Percentiles rank a stretch among this genome's conserved stretches.
Evolutionary conservation across 2,113 vertebrate genomes (phyloP).

Genomic region (Brachypodius melanocephalos): DNA sequence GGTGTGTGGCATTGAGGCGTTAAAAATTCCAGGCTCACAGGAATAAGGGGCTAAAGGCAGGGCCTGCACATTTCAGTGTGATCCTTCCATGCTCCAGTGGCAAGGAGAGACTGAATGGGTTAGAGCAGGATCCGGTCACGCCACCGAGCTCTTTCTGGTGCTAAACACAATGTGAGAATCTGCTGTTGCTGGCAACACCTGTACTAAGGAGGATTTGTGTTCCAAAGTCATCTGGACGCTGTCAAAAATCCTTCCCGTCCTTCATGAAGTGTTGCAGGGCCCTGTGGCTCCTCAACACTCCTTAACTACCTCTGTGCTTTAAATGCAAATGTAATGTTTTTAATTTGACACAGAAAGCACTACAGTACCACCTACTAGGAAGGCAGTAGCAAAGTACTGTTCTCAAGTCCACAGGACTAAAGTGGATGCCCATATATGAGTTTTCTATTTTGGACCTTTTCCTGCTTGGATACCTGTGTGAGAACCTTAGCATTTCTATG

Average conservation of each 20-base stretch:
- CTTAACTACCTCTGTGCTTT: not conserved
- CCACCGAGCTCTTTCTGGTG: not conserved
- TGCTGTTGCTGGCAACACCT: not conserved
- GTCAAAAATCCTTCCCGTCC: not conserved
- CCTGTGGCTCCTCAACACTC: not conserved
- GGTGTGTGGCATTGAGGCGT: constrained; percentile 66
- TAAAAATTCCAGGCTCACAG: not conserved
- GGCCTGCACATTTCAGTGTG: not conserved
- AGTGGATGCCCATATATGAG: not conserved
- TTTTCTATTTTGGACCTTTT: not conserved
- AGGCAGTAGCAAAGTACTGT: not conserved
- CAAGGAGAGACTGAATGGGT: not conserved
- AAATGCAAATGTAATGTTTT: not conserved
- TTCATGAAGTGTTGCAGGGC: not conserved
- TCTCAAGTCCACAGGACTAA: not conserved
- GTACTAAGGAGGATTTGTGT: not conserved
- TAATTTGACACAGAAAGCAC: not conserved
- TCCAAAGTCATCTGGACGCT: not conserved
- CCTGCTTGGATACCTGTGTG: not conserved
- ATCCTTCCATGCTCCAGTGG: not conserved
- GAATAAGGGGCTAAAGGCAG: not conserved
- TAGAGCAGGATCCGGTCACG: not conserved
- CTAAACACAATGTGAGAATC: not conserved
- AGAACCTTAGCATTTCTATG: not conserved
- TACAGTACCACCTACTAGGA: not conserved